These are phyloP conservation scores for Epirrhoe alternata DNA, from an alignment of 2,888 invertebrate genomes.

Conservation along the genomic window DNA sequence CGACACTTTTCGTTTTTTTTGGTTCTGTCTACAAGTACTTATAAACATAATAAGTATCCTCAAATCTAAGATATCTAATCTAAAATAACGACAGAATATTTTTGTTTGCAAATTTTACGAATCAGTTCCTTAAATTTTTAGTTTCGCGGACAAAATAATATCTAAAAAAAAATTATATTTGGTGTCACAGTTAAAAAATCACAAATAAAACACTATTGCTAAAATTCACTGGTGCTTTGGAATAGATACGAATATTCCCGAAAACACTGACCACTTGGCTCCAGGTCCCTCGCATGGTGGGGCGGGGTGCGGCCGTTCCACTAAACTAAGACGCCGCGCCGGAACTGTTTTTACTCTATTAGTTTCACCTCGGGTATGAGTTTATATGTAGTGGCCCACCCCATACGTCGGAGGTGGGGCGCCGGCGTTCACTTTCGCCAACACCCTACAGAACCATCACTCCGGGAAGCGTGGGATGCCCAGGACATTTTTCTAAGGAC, in stretches of 20 bases:
- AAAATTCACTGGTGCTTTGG: conserved; percentile 5
- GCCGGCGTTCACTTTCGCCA: conserved; percentile 66
- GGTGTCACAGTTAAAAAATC: neutral
- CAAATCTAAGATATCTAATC: too few species aligned
- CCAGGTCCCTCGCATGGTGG: conserved; percentile 86
- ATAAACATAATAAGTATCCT: too few species aligned
- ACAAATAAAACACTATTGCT: neutral
- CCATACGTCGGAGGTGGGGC: conserved; percentile 63
- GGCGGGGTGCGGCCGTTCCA: conserved; percentile 73
- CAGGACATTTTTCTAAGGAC: neutral
- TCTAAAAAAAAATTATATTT: neutral
- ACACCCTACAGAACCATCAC: conserved; percentile 50
- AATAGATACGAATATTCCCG: conserved; percentile 9
- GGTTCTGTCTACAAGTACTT: too few species aligned
- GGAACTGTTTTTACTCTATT: conserved; percentile 76
- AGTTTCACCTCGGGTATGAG: conserved; percentile 60
- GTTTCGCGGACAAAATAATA: too few species aligned
- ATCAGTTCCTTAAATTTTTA: too few species aligned
- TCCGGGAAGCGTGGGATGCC: conserved; percentile 54
- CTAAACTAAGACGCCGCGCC: conserved; percentile 62
- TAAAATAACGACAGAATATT: too few species aligned
- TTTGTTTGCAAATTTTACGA: too few species aligned
- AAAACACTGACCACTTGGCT: conserved; percentile 85
- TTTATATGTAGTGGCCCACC: conserved; percentile 72
- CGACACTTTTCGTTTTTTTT: too few species aligned